A percentile compares a stretch with the other conserved stretches of the same genome.
Evolutionary conservation across 2,113 vertebrate species (phyloP).

Genomic region (Bagarius yarrelli): DNA sequence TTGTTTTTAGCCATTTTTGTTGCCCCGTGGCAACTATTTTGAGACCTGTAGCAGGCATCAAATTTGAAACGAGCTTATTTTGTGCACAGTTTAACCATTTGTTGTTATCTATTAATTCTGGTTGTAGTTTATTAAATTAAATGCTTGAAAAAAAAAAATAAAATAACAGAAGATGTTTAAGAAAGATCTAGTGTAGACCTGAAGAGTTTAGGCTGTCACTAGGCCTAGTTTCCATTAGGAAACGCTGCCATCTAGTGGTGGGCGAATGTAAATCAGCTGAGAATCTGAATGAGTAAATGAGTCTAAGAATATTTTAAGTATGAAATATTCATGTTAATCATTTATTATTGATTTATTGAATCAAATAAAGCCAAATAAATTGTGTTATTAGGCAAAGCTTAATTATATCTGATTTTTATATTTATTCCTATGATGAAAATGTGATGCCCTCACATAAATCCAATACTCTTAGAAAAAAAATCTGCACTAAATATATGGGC

Average conservation of each 20-base stretch:
- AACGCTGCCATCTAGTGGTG: conserved; percentile 64
- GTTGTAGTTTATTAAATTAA: neutral
- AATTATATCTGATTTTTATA: neutral
- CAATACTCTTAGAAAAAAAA: neutral
- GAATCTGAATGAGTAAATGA: too few relatives aligned
- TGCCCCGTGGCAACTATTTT: too few relatives aligned
- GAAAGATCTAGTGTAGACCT: neutral
- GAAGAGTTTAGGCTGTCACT: neutral
- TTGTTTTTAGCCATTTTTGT: too few relatives aligned
- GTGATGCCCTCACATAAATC: neutral
- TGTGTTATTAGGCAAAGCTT: neutral
- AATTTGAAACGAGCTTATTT: too few relatives aligned
- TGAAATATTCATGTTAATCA: neutral
- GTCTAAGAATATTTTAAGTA: too few relatives aligned
- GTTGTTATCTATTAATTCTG: too few relatives aligned
- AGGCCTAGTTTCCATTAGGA: conserved; percentile 13
- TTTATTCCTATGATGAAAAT: neutral
- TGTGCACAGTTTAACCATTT: too few relatives aligned
- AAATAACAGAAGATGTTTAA: neutral
- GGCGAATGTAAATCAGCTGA: neutral
- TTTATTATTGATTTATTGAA: too few relatives aligned
- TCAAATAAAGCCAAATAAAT: neutral
- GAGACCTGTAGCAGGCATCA: too few relatives aligned
- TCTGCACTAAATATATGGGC: neutral
- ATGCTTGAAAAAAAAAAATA: too few relatives aligned